Percentiles rank a stretch among this genome's conserved stretches.
phyloP scores from a whole-genome alignment of 1,140 invertebrate species.

The Ceratina australensis region DNA sequence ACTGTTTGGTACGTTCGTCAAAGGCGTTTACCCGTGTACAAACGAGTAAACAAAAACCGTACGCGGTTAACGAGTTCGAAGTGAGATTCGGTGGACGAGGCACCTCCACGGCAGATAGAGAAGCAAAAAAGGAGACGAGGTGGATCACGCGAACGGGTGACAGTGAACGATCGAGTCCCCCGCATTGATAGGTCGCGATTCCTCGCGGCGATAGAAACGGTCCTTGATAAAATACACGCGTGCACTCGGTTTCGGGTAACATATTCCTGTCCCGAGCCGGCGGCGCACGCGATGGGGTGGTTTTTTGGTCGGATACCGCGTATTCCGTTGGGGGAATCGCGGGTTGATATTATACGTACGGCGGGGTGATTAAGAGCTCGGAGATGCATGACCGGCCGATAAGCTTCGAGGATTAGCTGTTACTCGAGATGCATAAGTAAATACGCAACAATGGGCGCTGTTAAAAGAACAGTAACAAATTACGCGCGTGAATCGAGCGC shows the following conservation, averaged over 20 bases:
- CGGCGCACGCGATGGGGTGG: constrained; percentile 13
- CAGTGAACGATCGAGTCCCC: constrained; percentile 30
- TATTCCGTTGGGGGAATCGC: neutral
- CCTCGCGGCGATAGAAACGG: constrained; percentile 32
- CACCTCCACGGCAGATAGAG: neutral
- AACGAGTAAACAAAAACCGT: neutral
- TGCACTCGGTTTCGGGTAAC: constrained; percentile 5
- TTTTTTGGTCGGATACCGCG: neutral
- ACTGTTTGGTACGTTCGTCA: no score
- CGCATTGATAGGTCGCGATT: constrained; percentile 37
- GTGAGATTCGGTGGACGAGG: neutral
- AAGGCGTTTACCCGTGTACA: no score
- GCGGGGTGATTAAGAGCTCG: neutral
- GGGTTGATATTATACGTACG: no score
- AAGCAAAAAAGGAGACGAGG: neutral
- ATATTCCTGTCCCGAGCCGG: neutral
- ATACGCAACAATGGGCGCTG: neutral
- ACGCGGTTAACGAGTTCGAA: no score
- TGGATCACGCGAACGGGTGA: constrained; percentile 27
- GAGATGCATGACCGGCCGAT: neutral
- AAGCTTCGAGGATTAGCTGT: neutral
- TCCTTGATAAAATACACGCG: constrained; percentile 32
- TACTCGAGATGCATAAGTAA: neutral
- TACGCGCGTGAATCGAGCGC: constrained; percentile 18
- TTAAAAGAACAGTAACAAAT: constrained; percentile 30